Evolutionary conservation across 2,888 invertebrate genomes (phyloP).

Genomic region (Aquatica leii): DNA sequence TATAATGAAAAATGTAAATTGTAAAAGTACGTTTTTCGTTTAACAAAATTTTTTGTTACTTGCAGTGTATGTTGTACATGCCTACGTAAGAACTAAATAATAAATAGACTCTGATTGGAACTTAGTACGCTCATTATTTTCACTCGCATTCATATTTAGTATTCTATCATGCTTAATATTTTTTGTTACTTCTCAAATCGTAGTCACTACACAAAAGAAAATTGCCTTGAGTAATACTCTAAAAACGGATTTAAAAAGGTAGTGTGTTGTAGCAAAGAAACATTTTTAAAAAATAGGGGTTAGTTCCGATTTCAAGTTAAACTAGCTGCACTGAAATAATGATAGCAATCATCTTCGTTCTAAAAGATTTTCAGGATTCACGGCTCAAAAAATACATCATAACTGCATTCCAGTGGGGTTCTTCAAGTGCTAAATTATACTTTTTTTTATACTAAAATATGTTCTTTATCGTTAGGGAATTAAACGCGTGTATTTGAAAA

Average conservation of each 20-base stretch:
- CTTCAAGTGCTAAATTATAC: conserved; percentile 35
- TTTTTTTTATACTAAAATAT: conserved; percentile 22
- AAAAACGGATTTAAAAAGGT: conserved; percentile 28
- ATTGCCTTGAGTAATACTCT: conserved; percentile 22
- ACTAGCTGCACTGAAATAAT: conserved; percentile 37
- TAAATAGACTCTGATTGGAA: conserved; percentile 52
- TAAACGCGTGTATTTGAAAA: not conserved
- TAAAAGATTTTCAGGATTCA: conserved; percentile 44
- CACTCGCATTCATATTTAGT: not conserved
- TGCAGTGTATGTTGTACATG: not conserved
- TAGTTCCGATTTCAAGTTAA: conserved; percentile 35
- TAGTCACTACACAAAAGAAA: conserved; percentile 15
- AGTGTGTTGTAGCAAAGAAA: conserved; percentile 20
- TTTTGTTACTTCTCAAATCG: conserved; percentile 13
- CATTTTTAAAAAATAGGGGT: conserved; percentile 27
- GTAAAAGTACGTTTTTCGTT: too few species aligned
- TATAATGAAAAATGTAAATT: too few species aligned
- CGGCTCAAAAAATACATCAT: conserved; percentile 35
- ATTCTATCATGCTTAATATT: conserved; percentile 12
- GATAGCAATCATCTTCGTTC: conserved; percentile 43
- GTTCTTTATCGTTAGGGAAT: conserved; percentile 19
- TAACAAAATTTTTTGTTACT: too few species aligned
- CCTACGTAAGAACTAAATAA: conserved; percentile 23
- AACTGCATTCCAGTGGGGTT: conserved; percentile 15
- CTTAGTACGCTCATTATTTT: not conserved